Conservation (phyloP, 2,888 invertebrate genomes). For the Luffia ferchaultella region DNA sequence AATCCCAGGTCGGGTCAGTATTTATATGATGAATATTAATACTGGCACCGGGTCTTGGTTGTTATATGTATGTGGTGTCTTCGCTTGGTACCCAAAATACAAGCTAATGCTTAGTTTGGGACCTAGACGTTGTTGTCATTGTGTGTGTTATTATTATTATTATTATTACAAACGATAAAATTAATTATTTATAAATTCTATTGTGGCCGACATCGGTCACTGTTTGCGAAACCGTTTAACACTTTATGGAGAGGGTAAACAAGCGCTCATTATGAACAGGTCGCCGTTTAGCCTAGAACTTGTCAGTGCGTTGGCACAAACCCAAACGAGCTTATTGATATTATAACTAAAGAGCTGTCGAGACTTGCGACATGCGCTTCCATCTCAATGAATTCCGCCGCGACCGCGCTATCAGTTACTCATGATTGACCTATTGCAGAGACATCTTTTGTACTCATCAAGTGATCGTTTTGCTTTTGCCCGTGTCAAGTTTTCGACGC, state of each 20-base stretch:
- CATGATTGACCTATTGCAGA: conserved; percentile 10
- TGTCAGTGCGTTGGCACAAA: conserved; percentile 24
- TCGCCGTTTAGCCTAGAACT: conserved; percentile 34
- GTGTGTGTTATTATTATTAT: too few relatives aligned
- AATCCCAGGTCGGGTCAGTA: too few relatives aligned
- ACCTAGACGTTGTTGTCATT: too few relatives aligned
- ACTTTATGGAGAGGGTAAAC: neutral
- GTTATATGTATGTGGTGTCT: too few relatives aligned
- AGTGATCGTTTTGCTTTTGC: conserved; percentile 5
- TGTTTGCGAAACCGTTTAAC: neutral
- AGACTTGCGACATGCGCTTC: conserved; percentile 22
- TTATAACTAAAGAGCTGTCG: conserved; percentile 24
- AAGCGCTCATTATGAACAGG: conserved; percentile 16
- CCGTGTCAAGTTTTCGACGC: neutral
- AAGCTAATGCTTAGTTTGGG: too few relatives aligned
- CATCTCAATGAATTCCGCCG: conserved; percentile 7
- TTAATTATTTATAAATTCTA: too few relatives aligned
- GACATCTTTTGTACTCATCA: conserved; percentile 6
- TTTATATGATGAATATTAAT: too few relatives aligned
- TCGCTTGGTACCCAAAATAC: too few relatives aligned
- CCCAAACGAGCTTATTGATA: conserved; percentile 40
- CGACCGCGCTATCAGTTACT: neutral
- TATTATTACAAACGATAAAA: too few relatives aligned
- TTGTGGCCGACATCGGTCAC: conserved; percentile 6
- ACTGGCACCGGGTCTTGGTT: too few relatives aligned